These are phyloP conservation scores for Dyspetes luteomarginatus DNA, from an alignment of 2,888 invertebrate species.

Conservation along the genomic window DNA sequence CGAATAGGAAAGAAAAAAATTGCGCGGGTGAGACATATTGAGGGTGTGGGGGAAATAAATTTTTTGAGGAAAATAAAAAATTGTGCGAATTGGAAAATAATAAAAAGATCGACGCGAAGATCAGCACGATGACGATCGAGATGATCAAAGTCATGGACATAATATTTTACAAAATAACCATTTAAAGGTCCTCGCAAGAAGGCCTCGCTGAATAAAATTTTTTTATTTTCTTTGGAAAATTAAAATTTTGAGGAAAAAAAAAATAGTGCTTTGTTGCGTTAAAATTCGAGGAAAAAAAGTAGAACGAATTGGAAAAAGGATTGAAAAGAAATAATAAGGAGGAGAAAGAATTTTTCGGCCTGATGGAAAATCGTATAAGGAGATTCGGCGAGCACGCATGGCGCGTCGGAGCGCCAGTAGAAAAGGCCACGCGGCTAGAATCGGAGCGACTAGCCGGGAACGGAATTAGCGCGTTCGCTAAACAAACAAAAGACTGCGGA, in stretches of 20 bases:
- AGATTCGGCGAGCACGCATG: constrained; percentile 12
- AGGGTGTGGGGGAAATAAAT: background rate
- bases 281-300: background rate
- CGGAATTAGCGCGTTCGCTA: background rate
- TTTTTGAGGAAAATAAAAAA: too few species aligned
- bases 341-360: background rate
- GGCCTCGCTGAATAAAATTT: background rate
- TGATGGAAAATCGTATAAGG: constrained; percentile 49
- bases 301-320: background rate
- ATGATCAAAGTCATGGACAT: constrained; percentile 68
- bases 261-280: constrained; percentile 12
- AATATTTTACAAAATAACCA: constrained; percentile 73
- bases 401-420: background rate
- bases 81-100: too few species aligned
- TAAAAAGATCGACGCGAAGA: background rate
- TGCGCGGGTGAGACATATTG: too few species aligned
- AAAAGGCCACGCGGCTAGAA: background rate
- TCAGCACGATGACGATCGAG: constrained; percentile 10
- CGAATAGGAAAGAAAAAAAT: background rate
- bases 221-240: background rate
- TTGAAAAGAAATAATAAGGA: background rate
- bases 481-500: too few species aligned
- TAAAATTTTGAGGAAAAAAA: background rate
- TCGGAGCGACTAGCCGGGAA: background rate
- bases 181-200: constrained; percentile 49